These are phyloP conservation scores for Vidua chalybeata DNA, from an alignment of 2,113 vertebrate genomes.

Conservation along the genomic window DNA sequence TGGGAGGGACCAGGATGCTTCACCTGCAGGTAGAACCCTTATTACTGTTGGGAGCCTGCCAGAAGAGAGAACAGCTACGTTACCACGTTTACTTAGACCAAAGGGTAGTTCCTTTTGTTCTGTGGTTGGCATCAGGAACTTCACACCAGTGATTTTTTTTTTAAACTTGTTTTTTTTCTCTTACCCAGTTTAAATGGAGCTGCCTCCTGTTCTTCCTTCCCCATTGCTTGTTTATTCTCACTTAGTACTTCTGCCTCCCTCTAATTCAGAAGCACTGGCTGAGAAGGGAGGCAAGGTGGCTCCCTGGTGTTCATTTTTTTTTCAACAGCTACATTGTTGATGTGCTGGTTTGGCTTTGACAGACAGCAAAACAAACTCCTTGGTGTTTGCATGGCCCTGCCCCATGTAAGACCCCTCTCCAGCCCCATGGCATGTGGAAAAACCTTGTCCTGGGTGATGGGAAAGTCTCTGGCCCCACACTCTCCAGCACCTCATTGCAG, in stretches of 20 bases:
- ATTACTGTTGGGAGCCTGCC: not conserved
- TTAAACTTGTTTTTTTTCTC: not conserved
- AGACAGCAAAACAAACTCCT: not conserved
- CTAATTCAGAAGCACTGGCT: not conserved
- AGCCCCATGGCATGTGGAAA: not conserved
- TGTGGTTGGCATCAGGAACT: constrained; percentile 17
- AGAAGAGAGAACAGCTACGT: not conserved
- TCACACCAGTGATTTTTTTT: not conserved
- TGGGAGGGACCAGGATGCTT: not conserved
- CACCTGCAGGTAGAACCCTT: not conserved
- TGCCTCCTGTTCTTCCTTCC: not conserved
- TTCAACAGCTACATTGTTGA: not conserved
- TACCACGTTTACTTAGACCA: not conserved
- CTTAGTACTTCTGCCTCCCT: not conserved
- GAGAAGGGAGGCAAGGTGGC: not conserved
- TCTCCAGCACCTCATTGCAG: fast-evolving
- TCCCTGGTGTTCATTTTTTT: not conserved
- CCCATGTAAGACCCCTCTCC: fast-evolving
- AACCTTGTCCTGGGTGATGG: not conserved
- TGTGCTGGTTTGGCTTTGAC: not conserved
- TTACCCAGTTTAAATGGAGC: not conserved
- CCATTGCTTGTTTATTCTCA: not conserved
- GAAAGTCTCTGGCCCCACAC: fast-evolving
- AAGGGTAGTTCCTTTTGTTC: not conserved
- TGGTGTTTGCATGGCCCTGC: fast-evolving